phyloP scores from a whole-genome alignment of 2,797 vertebrate species.

The Paguma larvata region DNA sequence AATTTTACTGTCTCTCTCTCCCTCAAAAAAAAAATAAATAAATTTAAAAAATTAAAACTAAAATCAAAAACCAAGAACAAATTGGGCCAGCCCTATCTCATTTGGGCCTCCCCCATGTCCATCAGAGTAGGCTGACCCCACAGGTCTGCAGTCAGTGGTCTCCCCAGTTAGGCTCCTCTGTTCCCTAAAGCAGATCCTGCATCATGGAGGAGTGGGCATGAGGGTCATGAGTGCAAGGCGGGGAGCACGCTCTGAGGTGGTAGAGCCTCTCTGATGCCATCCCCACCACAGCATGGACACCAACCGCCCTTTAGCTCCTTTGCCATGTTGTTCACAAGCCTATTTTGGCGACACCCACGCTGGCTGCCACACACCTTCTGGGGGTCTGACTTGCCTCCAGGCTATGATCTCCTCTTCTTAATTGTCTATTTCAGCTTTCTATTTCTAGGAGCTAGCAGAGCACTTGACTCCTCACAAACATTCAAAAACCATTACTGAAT shows the following conservation, averaged over 20 bases:
- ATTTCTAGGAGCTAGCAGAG: not conserved
- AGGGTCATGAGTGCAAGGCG: accelerated
- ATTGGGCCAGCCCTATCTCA: not conserved
- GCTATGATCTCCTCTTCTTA: not conserved
- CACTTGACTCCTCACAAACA: not conserved
- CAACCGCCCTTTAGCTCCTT: accelerated
- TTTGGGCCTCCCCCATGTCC: not conserved
- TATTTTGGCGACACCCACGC: not conserved
- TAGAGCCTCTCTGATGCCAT: accelerated
- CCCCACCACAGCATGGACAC: not conserved
- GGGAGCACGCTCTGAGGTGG: accelerated
- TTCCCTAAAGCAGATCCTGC: not conserved
- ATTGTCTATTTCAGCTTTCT: not conserved
- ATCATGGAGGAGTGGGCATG: not conserved
- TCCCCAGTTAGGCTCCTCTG: not conserved
- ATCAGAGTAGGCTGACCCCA: not conserved
- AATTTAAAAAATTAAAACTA: too few relatives aligned
- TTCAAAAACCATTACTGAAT: not conserved
- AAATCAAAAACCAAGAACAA: not conserved
- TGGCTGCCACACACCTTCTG: not conserved
- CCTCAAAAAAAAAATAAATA: too few relatives aligned
- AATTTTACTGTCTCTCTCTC: too few relatives aligned
- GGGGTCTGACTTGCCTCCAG: not conserved
- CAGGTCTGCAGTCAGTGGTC: accelerated
- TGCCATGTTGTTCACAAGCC: not conserved